phyloP scores from a whole-genome alignment of 1,140 invertebrate species.

The Nasonia giraulti region DNA sequence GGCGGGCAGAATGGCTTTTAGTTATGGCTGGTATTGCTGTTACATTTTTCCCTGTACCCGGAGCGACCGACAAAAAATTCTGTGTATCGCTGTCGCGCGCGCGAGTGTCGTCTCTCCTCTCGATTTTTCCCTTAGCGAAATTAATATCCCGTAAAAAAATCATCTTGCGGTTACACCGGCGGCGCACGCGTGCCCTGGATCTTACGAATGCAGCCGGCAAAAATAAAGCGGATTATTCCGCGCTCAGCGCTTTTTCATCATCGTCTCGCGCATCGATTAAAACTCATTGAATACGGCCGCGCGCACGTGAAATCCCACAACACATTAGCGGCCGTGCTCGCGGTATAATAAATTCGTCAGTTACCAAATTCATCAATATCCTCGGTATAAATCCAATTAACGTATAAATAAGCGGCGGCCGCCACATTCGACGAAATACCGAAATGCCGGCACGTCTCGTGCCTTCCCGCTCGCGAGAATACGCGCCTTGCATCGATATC shows the following conservation, averaged over 20 bases:
- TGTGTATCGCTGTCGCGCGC: neutral
- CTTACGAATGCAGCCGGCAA: too few species aligned
- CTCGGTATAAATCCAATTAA: slow-evolving; percentile 25
- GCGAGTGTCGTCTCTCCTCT: neutral
- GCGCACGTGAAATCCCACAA: too few species aligned
- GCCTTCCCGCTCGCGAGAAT: neutral
- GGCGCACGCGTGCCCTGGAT: too few species aligned
- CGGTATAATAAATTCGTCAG: neutral
- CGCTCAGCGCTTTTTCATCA: too few species aligned
- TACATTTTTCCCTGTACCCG: neutral
- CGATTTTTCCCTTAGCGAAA: neutral
- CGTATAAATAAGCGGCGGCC: slow-evolving; percentile 13
- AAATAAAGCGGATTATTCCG: too few species aligned
- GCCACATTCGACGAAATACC: neutral
- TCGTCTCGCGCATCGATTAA: too few species aligned
- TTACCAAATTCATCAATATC: slow-evolving; percentile 1
- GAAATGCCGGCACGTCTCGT: neutral
- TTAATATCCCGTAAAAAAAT: neutral
- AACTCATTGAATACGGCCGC: too few species aligned
- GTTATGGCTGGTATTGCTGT: slow-evolving; percentile 14
- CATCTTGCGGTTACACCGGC: too few species aligned
- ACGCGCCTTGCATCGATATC: neutral
- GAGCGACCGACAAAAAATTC: neutral
- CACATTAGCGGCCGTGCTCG: neutral
- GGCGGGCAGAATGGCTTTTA: neutral